phyloP scores from a whole-genome alignment of 2,797 vertebrate genomes.

The Eidolon dupreanum region DNA sequence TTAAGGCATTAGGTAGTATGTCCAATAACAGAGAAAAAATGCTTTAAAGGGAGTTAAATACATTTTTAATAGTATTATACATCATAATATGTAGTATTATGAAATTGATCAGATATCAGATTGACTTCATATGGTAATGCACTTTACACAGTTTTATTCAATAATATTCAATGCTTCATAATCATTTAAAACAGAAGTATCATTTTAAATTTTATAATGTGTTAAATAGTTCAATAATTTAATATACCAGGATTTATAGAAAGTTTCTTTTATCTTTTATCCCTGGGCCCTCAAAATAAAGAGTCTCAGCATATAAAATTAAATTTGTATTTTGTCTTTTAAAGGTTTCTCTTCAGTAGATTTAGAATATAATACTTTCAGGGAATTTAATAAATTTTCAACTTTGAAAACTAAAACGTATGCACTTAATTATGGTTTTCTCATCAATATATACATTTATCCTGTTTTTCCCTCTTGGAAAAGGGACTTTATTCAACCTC shows the following conservation, averaged over 20 bases:
- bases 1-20: conserved; percentile 24
- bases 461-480: background rate
- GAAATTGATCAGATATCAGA: conserved; percentile 64
- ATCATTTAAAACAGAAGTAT: conserved; percentile 65
- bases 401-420: conserved; percentile 43
- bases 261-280: conserved; percentile 72
- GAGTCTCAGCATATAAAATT: background rate
- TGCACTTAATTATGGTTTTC: conserved; percentile 1
- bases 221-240: conserved; percentile 73
- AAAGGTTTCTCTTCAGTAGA: background rate
- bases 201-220: conserved; percentile 69
- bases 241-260: conserved; percentile 67
- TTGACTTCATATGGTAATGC: conserved; percentile 46
- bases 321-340: conserved; percentile 46
- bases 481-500: background rate
- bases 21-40: conserved; percentile 43
- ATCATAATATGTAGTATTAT: conserved; percentile 45
- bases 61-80: conserved; percentile 57
- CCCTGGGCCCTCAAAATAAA: conserved; percentile 47
- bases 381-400: background rate
- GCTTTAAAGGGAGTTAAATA: conserved; percentile 39
- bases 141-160: conserved; percentile 66
- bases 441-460: background rate
- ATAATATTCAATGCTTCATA: conserved; percentile 58
- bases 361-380: conserved; percentile 13